A percentile compares a stretch with the other conserved stretches of the same genome.
Conservation (phyloP, 30 jellyfish, hydroid and myxozoan genomes). For the Nemopilema nomurai region DNA sequence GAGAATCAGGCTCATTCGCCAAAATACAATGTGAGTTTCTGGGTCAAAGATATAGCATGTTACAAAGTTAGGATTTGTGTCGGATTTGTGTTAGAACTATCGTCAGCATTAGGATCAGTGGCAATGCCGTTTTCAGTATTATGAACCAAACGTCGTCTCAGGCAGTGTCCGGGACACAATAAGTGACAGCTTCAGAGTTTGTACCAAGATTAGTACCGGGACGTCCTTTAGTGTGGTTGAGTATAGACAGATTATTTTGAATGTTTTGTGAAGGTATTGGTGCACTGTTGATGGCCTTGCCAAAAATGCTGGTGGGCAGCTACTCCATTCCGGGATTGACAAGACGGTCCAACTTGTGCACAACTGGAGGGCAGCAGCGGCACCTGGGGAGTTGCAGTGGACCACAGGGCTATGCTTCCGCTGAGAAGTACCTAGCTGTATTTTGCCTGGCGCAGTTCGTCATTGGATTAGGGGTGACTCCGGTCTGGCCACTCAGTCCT, state of each 20-base stretch:
- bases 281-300: slow-evolving; percentile 75
- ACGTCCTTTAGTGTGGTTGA: no score
- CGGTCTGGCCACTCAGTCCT: slow-evolving; percentile 87
- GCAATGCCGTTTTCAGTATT: no score
- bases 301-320: slow-evolving; percentile 72
- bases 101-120: background rate
- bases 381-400: slow-evolving; percentile 13
- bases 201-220: no score
- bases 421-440: slow-evolving; percentile 33
- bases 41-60: no score
- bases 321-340: slow-evolving; percentile 56
- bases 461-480: slow-evolving; percentile 88
- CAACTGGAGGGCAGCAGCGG: slow-evolving; percentile 2
- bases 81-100: background rate
- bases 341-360: slow-evolving; percentile 33
- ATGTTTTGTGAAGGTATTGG: slow-evolving; percentile 57
- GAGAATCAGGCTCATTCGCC: no score
- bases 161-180: no score
- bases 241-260: background rate
- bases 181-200: no score
- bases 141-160: no score
- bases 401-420: slow-evolving; percentile 6
- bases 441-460: slow-evolving; percentile 72
- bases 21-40: no score
- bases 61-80: background rate